These are phyloP conservation scores for Sciaenops ocellatus DNA, from an alignment of 2,797 vertebrate genomes.

Conservation along the genomic window DNA sequence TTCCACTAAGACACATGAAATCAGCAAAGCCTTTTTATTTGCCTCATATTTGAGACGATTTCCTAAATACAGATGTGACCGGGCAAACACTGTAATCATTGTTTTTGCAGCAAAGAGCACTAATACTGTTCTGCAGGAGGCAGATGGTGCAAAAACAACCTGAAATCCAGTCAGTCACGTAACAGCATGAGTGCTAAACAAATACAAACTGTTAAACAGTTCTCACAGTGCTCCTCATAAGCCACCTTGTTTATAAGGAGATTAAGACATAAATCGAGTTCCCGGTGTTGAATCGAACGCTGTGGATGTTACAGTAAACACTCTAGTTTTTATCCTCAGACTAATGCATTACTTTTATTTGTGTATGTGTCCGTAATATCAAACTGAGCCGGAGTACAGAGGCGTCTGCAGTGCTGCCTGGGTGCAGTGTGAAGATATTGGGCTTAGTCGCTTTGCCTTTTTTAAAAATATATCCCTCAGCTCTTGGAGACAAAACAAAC, in stretches of 20 bases:
- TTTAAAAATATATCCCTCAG: conserved; percentile 7
- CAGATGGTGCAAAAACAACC: conserved; percentile 52
- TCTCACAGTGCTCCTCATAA: conserved; percentile 39
- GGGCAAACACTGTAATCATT: conserved; percentile 18
- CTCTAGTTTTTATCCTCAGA: conserved; percentile 38
- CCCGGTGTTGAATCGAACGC: conserved; percentile 46
- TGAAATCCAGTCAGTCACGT: conserved; percentile 53
- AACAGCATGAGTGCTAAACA: conserved; percentile 27
- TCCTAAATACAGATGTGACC: conserved; percentile 28
- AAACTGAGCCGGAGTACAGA: background rate
- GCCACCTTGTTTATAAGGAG: conserved; percentile 62
- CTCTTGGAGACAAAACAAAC: background rate
- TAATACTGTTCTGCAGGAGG: conserved; percentile 44
- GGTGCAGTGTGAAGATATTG: conserved; percentile 32
- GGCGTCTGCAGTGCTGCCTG: conserved; percentile 14
- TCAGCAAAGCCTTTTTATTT: conserved; percentile 5
- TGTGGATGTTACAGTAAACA: conserved; percentile 52
- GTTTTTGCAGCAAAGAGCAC: conserved; percentile 35
- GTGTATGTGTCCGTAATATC: conserved; percentile 33
- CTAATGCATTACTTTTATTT: conserved; percentile 44
- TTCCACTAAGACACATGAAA: background rate
- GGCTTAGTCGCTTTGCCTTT: conserved; percentile 24
- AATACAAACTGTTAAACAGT: conserved; percentile 52
- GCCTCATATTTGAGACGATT: conserved; percentile 6
- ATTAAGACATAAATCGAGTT: conserved; percentile 66